Conservation (phyloP, 2,113 vertebrate species). For the Notarius lentiginosus region DNA sequence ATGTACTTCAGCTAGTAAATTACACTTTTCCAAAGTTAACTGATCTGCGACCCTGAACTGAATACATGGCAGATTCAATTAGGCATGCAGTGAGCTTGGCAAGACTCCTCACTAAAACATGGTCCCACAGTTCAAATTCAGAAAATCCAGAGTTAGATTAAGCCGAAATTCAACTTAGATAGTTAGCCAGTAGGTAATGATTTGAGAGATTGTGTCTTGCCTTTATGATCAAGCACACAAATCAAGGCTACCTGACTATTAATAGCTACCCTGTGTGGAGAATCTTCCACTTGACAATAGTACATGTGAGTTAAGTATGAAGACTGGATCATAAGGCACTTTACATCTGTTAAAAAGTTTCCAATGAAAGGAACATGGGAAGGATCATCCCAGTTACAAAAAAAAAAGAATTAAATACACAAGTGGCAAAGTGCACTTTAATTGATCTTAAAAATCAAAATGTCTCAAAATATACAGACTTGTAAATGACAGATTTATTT, state of each 20-base stretch:
- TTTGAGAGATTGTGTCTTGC: not conserved
- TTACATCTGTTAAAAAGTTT: not conserved
- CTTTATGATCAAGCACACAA: not conserved
- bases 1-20: not conserved
- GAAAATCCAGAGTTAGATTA: not conserved
- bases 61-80: not conserved
- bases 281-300: not conserved
- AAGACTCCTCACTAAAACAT: not conserved
- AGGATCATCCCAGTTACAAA: not conserved
- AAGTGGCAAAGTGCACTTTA: not conserved
- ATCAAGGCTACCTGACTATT: not conserved
- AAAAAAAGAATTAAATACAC: not conserved
- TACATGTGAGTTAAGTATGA: not conserved
- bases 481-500: not conserved
- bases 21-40: not conserved
- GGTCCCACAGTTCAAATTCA: not conserved
- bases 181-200: not conserved
- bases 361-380: not conserved
- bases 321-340: not conserved
- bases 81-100: not conserved
- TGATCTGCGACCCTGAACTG: no score
- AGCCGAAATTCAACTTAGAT: not conserved
- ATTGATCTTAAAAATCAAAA: not conserved
- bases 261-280: not conserved
- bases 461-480: not conserved